A percentile compares a stretch with the other conserved stretches of the same genome.
Conservation (phyloP, 2,888 invertebrate species). For the Deroplatys truncata region DNA sequence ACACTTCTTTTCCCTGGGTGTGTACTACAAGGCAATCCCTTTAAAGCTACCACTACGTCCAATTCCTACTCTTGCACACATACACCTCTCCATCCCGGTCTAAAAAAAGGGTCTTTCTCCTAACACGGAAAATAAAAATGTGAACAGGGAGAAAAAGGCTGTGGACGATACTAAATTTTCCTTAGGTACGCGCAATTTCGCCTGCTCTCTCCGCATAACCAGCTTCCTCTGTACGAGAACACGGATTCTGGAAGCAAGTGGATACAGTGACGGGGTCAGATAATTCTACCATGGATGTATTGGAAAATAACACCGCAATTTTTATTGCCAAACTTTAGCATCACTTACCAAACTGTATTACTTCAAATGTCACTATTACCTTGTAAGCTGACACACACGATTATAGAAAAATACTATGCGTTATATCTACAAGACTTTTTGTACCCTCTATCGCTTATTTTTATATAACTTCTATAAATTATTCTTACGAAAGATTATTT, state of each 20-base stretch:
- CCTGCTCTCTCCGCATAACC: background rate
- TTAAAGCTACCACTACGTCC: background rate
- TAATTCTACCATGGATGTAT: too few species aligned
- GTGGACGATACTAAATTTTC: constrained; percentile 14
- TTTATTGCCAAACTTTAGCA: too few species aligned
- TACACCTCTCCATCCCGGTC: constrained; percentile 2
- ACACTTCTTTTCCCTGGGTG: constrained; percentile 6
- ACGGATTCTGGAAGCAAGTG: background rate
- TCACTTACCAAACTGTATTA: too few species aligned
- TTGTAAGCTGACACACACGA: too few species aligned
- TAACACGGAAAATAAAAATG: constrained; percentile 15
- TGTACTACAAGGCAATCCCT: constrained; percentile 15
- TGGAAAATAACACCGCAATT: too few species aligned
- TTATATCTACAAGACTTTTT: too few species aligned
- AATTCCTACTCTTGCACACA: background rate
- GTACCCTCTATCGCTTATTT: too few species aligned
- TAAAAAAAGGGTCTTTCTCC: constrained; percentile 6
- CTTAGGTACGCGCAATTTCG: background rate
- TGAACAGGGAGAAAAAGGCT: constrained; percentile 10
- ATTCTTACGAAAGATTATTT: too few species aligned
- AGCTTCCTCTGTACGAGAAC: background rate
- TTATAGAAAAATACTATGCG: too few species aligned
- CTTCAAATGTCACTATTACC: too few species aligned
- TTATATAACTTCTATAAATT: too few species aligned
- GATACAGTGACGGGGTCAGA: background rate